Conservation (phyloP, 1,140 invertebrate species). For the Drosophila cardini region DNA sequence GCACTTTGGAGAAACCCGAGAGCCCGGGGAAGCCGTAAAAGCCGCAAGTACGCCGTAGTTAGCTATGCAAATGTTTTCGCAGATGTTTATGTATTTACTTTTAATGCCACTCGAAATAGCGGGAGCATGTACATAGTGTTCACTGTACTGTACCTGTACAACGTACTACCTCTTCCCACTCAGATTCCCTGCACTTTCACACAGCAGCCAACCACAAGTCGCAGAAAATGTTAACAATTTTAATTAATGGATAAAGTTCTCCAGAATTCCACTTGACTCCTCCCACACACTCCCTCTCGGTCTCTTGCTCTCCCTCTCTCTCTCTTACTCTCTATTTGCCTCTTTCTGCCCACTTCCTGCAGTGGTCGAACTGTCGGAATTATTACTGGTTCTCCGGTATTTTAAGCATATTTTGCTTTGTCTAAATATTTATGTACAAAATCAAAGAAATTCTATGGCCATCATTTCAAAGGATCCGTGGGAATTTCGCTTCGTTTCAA, state of each 20-base stretch:
- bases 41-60: conserved; percentile 66
- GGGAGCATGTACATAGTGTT: conserved; percentile 1
- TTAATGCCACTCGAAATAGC: conserved; percentile 60
- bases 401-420: conserved; percentile 50
- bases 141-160: neutral
- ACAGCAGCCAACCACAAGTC: conserved; percentile 66
- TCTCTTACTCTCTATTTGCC: too few species aligned
- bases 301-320: neutral
- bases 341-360: neutral
- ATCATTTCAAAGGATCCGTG: neutral
- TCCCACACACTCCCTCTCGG: neutral
- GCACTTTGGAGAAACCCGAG: neutral
- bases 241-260: conserved; percentile 83
- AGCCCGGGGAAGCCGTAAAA: conserved; percentile 1
- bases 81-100: conserved; percentile 80
- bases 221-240: conserved; percentile 68
- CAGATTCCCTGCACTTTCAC: conserved; percentile 20
- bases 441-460: conserved; percentile 38
- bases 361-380: neutral
- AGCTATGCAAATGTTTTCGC: conserved; percentile 78
- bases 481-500: neutral
- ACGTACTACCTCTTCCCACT: conserved; percentile 7
- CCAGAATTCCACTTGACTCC: conserved; percentile 51
- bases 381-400: neutral
- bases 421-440: conserved; percentile 57